Conservation (phyloP, 2,113 vertebrate species). For the Cochlearius cochlearius region DNA sequence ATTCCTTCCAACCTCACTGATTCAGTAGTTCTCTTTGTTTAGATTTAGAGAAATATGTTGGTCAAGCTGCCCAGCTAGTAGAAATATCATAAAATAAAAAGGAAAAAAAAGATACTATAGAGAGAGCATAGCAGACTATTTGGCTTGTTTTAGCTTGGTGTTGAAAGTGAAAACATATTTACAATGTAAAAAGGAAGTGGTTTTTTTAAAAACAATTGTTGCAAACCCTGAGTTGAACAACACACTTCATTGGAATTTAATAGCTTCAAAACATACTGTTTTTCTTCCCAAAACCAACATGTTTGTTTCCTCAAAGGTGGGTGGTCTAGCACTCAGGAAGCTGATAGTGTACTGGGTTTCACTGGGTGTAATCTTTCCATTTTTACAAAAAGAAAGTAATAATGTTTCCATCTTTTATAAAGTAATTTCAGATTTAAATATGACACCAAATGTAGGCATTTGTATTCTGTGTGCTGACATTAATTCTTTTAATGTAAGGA, state of each 20-base stretch:
- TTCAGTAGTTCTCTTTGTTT: background rate
- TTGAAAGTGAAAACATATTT: background rate
- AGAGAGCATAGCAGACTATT: background rate
- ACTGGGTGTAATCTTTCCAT: background rate
- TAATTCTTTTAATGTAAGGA: background rate
- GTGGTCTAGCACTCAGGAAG: background rate
- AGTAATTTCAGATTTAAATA: background rate
- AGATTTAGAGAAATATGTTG: background rate
- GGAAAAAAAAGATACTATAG: background rate
- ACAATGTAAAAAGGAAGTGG: background rate
- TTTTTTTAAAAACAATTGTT: background rate
- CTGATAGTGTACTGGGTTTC: background rate
- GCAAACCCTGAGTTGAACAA: background rate
- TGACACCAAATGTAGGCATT: background rate
- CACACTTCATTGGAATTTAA: background rate
- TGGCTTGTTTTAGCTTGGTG: background rate
- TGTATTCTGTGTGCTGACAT: background rate
- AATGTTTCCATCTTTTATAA: background rate
- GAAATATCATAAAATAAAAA: background rate
- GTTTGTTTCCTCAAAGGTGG: background rate
- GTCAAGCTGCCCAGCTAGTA: background rate
- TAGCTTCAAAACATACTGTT: background rate
- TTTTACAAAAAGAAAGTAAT: background rate
- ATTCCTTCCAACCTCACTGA: background rate
- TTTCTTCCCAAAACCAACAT: background rate